A percentile compares a stretch with the other conserved stretches of the same genome.
Conservation (phyloP, 2,113 vertebrate species). For the Zapornia atra region DNA sequence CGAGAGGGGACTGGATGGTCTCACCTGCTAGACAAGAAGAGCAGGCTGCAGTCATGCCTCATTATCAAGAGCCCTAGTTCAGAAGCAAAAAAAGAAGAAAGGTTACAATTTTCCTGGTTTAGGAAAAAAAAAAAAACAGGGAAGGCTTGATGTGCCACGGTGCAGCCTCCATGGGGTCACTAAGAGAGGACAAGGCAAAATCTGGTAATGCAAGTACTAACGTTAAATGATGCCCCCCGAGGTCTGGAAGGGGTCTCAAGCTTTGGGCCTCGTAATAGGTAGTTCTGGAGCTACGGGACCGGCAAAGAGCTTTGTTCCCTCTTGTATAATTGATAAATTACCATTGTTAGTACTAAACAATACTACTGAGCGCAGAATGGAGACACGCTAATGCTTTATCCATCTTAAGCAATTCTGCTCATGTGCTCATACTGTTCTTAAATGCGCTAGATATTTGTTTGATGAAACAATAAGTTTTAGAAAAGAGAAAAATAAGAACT, state of each 20-base stretch:
- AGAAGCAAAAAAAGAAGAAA: background rate
- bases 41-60: background rate
- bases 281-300: background rate
- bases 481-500: constrained; percentile 77
- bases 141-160: background rate
- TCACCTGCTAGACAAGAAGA: background rate
- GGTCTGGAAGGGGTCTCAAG: background rate
- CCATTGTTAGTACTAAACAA: constrained; percentile 46
- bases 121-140: background rate
- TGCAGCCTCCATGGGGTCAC: background rate
- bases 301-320: constrained; percentile 3
- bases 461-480: constrained; percentile 77
- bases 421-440: constrained; percentile 62
- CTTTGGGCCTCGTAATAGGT: background rate
- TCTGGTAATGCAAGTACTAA: background rate
- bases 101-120: background rate
- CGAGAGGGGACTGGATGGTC: background rate
- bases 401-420: constrained; percentile 61
- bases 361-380: constrained; percentile 60
- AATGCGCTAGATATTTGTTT: constrained; percentile 75
- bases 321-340: constrained; percentile 55
- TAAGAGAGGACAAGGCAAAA: background rate
- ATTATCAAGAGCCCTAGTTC: background rate
- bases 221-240: rapidly evolving
- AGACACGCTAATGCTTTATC: constrained; percentile 58